Evolutionary conservation across 2,113 vertebrate genomes (phyloP).

Genomic region (Nothocercus julius): DNA sequence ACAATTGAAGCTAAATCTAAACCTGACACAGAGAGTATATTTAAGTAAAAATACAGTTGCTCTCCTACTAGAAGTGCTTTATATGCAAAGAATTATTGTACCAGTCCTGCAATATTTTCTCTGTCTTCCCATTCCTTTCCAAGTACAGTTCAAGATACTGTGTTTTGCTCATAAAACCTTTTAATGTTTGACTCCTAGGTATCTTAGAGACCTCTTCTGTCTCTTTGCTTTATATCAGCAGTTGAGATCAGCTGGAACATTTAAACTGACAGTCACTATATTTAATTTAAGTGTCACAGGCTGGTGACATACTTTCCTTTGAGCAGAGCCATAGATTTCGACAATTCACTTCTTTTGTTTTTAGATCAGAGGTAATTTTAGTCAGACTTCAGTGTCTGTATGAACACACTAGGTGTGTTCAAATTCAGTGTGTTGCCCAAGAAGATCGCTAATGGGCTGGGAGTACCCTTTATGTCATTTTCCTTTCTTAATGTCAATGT

Average conservation of each 20-base stretch:
- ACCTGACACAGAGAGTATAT: not conserved
- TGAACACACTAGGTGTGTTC: not conserved
- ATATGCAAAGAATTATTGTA: not conserved
- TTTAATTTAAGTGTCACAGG: constrained; percentile 29
- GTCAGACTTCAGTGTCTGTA: not conserved
- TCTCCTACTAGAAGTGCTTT: not conserved
- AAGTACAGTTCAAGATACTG: not conserved
- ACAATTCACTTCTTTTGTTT: not conserved
- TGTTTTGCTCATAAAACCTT: not conserved
- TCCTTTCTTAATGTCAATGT: not conserved
- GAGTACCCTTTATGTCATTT: not conserved
- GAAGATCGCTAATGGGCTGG: not conserved
- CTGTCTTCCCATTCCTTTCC: not conserved
- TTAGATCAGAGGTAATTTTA: not conserved
- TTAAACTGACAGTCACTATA: constrained; percentile 21
- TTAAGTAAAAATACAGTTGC: not conserved
- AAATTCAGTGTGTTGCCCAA: not conserved
- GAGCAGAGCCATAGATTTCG: not conserved
- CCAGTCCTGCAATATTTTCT: not conserved
- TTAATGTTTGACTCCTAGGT: not conserved
- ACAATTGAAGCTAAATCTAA: not conserved
- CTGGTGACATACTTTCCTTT: not conserved
- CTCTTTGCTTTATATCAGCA: not conserved
- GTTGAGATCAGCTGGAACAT: not conserved
- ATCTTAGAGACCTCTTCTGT: not conserved